A percentile compares a stretch with the other conserved stretches of the same genome.
These are phyloP conservation scores for Eupithecia abbreviata DNA, from an alignment of 2,888 invertebrate species.

Conservation along the genomic window DNA sequence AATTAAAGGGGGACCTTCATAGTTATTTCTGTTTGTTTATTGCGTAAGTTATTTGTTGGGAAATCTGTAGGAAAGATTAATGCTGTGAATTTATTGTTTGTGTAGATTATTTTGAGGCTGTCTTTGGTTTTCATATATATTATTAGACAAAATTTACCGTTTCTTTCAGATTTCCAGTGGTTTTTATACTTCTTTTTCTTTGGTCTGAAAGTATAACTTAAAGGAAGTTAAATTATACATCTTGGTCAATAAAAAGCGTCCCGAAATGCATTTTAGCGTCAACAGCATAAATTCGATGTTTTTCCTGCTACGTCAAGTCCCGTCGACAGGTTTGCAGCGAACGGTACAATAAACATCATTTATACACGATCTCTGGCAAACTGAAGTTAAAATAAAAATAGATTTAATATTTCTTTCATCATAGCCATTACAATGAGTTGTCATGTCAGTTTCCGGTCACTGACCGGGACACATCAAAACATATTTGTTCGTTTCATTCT, in stretches of 20 bases:
- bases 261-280: background rate
- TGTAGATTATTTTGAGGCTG: conserved; percentile 3
- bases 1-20: conserved; percentile 39
- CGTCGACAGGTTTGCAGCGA: conserved; percentile 24
- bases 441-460: conserved; percentile 34
- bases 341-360: conserved; percentile 22
- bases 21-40: conserved; percentile 38
- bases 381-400: conserved; percentile 28
- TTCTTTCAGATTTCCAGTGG: background rate
- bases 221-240: background rate
- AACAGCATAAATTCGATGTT: conserved; percentile 4
- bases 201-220: background rate
- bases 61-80: conserved; percentile 28
- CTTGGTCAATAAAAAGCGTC: background rate
- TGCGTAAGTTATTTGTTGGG: conserved; percentile 28
- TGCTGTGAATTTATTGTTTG: conserved; percentile 14
- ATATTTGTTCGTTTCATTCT: conserved; percentile 26
- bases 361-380: conserved; percentile 23
- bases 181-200: background rate
- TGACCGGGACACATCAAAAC: conserved; percentile 41
- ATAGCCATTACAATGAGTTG: conserved; percentile 31
- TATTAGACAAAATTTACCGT: background rate
- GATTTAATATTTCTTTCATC: conserved; percentile 33
- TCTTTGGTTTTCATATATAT: background rate
- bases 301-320: conserved; percentile 11